These are phyloP conservation scores for Melanophora roralis DNA, from an alignment of 2,888 invertebrate genomes.

Conservation along the genomic window DNA sequence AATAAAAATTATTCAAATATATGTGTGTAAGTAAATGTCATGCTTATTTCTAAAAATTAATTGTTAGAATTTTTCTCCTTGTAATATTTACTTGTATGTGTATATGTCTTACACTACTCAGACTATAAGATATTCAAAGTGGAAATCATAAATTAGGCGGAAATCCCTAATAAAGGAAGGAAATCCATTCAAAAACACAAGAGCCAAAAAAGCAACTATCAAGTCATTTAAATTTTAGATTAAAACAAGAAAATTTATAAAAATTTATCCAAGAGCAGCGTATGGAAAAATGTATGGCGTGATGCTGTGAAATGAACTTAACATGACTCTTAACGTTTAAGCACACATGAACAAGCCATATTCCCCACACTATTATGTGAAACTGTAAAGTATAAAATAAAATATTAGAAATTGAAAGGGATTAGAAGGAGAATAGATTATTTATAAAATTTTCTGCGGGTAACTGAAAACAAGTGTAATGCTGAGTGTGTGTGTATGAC, in stretches of 20 bases:
- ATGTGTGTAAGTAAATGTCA: too few relatives aligned
- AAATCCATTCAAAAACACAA: not conserved
- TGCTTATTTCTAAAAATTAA: too few relatives aligned
- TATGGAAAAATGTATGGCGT: slow-evolving; percentile 68
- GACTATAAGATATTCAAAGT: slow-evolving; percentile 46
- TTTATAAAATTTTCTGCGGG: not conserved
- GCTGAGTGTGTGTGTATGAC: not conserved
- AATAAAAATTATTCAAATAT: too few relatives aligned
- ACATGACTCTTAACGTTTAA: slow-evolving; percentile 51
- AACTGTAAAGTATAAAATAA: slow-evolving; percentile 4
- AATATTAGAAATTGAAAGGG: slow-evolving; percentile 19
- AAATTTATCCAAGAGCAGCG: slow-evolving; percentile 43
- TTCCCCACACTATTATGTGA: not conserved
- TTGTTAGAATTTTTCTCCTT: too few relatives aligned
- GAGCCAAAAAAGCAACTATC: not conserved
- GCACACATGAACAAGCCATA: not conserved
- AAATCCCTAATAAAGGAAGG: not conserved
- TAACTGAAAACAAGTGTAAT: slow-evolving; percentile 11
- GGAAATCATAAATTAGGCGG: slow-evolving; percentile 66
- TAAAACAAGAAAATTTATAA: not conserved
- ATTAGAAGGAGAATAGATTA: not conserved
- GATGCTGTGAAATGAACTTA: slow-evolving; percentile 72
- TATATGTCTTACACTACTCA: not conserved
- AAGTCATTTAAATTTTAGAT: not conserved
- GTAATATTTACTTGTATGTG: too few relatives aligned